Evolutionary conservation across 2,888 invertebrate genomes (phyloP).

Genomic region (Heteromurus nitidus): DNA sequence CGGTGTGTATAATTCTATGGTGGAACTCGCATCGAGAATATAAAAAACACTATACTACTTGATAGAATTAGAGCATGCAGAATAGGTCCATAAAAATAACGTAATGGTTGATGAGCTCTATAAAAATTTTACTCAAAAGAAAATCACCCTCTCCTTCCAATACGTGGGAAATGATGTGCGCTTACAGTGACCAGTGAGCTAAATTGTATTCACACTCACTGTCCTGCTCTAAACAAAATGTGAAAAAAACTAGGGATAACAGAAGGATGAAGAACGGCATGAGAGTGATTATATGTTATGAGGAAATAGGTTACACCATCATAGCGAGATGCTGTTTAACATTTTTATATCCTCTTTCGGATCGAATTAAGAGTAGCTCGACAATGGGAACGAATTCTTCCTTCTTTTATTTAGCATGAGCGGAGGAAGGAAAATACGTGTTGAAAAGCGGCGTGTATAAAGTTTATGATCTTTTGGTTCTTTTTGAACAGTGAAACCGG

Average conservation of each 20-base stretch:
- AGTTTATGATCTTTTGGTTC: conserved; percentile 24
- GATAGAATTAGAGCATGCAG: conserved; percentile 53
- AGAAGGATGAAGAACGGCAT: background rate
- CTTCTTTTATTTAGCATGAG: conserved; percentile 15
- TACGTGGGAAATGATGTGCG: conserved; percentile 37
- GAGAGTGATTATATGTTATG: conserved; percentile 25
- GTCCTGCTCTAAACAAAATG: background rate
- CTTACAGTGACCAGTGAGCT: too few species aligned
- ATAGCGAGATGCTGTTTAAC: background rate
- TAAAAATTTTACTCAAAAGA: conserved; percentile 17
- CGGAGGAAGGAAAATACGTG: too few species aligned
- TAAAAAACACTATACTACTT: conserved; percentile 24
- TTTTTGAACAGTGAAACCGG: conserved; percentile 72
- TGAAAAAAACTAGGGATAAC: background rate
- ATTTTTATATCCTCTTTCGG: background rate
- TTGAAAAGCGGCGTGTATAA: conserved; percentile 62
- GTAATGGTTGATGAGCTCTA: conserved; percentile 37
- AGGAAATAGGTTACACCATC: conserved; percentile 19
- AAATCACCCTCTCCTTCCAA: conserved; percentile 13
- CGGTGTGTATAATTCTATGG: conserved; percentile 43
- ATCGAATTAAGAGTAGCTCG: conserved; percentile 8
- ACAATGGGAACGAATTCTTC: conserved; percentile 16
- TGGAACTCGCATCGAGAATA: conserved; percentile 4
- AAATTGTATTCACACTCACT: too few species aligned
- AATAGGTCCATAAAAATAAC: conserved; percentile 36